Evolutionary conservation across 1,140 invertebrate species (phyloP), one percentile per base, ranked within the genome.

Genomic region (Acromyrmex heyeri): DNA sequence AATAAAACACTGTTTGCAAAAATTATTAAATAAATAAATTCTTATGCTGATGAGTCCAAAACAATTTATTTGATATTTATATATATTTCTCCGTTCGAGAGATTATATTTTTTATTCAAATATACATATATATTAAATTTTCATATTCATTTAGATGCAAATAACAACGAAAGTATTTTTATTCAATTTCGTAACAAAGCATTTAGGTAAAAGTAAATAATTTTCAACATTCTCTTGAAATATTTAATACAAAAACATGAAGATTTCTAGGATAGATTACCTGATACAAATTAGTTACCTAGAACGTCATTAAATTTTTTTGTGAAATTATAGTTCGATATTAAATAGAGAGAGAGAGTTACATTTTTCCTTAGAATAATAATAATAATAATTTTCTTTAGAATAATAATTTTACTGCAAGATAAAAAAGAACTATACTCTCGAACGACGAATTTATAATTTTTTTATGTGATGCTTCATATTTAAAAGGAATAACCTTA

Each of bases 1-100:
- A 83, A 90, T 79, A 87, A 86, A 72, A 65, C 38, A 44, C 55
- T 44, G 48, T 34, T 50, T 77, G 50, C 65, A 78, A 62, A 86
- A 88, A 85, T 85, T 62, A 87, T 21, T n/a, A 44, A 70, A 27
- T 38, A 61, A 53, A 21, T 21, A 50, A 53, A 72, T 21, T 55
- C 27, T 72, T 27, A 53, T n/a, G 16, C 16, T 73, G 44, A 53
- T 73, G 55, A 53, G 27, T 30, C 6, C 18, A 27, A 50, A 50
- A 69, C n/a, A 48, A 48, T 69, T 69, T 69, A 48, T 48, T 38
- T 38, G 3, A 67, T 67, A 44, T 67, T 48, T 53, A n/a, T 53
- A 38, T 61, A 38, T 48, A 5, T 21, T 50, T 79, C 27, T 79
- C 27, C 48, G 48, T 67, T 67, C 27, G 48, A 79, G n/a, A 67